Base-by-base conservation (phyloP, 2,888 invertebrate species). In the Apamea epomidion region DNA sequence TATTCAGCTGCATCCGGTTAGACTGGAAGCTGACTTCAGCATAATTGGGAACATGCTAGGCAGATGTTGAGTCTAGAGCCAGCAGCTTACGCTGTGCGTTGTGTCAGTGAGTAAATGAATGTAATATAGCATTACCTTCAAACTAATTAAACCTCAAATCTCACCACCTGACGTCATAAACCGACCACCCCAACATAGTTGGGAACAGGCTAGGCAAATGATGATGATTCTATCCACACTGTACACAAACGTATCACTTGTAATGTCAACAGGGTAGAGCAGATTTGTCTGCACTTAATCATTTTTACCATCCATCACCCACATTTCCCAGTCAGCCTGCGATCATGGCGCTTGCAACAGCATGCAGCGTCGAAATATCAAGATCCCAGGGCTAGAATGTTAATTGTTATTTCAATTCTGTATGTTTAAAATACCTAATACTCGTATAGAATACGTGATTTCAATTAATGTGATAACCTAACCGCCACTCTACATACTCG, bases 91-190 rank as follows among this genome's bases (percentile, higher is more conserved):
- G 18, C 25, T n/a, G 25, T n/a, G 67, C 16, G n/a, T 42, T n/a
- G 2, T 18, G 45, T 29, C 69, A 32, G 7, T 14, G 2, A 65
- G 25, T 64, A 25, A 58, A 62, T 29, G 16, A 62, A 62, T 29
- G 14, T 6, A 62, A 29, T 42, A 42, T 45, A 72, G 1, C 32
- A 42, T 32, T 51, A 54, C 51, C 70, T 68, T 74, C 8, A 8
- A 78, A 65, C 45, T 80, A 80, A 81, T 77, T 45, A 75, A 76
- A 85, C 45, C 32, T 37, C 45, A 71, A 80, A 82, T 71, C 70
- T 58, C 54, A 76, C 58, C 76, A 87, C 76, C 76, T 80, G 74
- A 80, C 54, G 45, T 70, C 76, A 88, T 76, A 82, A 70, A 86
- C 77, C 72, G n/a, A n/a, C n/a, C n/a, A 37, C 37, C 37, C 37